A percentile compares a stretch with the other conserved stretches of the same genome.
These are phyloP conservation scores for Timema cristinae DNA, from an alignment of 2,888 invertebrate species.

Conservation along the genomic window DNA sequence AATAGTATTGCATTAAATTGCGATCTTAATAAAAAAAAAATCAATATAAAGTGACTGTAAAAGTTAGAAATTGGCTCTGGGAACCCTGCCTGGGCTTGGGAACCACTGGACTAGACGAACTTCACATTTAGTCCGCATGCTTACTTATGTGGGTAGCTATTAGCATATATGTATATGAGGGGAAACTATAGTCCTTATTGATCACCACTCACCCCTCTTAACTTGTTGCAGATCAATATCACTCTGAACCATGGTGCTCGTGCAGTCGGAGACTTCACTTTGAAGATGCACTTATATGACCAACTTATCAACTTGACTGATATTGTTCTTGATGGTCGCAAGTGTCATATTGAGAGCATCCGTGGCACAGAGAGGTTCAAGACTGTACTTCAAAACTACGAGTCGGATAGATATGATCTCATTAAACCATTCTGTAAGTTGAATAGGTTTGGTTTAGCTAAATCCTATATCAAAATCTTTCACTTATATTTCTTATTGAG, in stretches of 20 bases:
- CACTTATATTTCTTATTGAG: not conserved
- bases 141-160: too few species aligned
- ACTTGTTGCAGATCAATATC: conserved; percentile 39
- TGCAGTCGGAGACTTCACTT: conserved; percentile 52
- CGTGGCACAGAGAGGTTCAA: conserved; percentile 55
- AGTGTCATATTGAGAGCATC: conserved; percentile 64
- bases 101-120: too few species aligned
- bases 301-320: conserved; percentile 68
- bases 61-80: too few species aligned
- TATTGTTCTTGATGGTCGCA: conserved; percentile 67
- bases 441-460: not conserved
- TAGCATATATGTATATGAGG: too few species aligned
- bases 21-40: too few species aligned
- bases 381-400: conserved; percentile 60
- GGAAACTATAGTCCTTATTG: too few species aligned
- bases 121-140: too few species aligned
- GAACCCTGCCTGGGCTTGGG: too few species aligned
- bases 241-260: conserved; percentile 48
- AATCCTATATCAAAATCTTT: not conserved
- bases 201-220: too few species aligned
- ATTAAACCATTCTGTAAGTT: conserved; percentile 52
- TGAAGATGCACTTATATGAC: conserved; percentile 59
- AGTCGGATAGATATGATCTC: conserved; percentile 59
- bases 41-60: too few species aligned
- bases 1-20: too few species aligned